phyloP scores from a whole-genome alignment of 2,113 vertebrate genomes.

The Nerophis lumbriciformis region DNA sequence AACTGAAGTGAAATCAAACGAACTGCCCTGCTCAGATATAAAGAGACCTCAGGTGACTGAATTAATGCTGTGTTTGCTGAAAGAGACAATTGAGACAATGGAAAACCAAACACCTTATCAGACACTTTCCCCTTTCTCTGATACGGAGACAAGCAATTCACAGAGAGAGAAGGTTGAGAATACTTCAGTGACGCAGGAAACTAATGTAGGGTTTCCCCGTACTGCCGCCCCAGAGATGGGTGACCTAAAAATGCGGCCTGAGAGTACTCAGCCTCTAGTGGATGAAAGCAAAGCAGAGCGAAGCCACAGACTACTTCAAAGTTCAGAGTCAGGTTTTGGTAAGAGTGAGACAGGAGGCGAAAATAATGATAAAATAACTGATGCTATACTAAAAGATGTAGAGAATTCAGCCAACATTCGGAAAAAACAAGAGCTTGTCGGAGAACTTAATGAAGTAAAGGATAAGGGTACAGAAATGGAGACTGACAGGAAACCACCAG shows the following conservation, averaged over 20 bases:
- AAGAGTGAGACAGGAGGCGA: constrained; percentile 9
- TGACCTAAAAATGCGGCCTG: constrained; percentile 43
- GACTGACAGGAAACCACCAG: constrained; percentile 12
- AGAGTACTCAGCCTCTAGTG: neutral
- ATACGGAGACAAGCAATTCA: neutral
- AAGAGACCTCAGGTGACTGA: constrained; percentile 32
- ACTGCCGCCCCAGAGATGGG: constrained; percentile 2
- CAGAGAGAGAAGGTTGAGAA: constrained; percentile 17
- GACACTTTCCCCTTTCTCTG: constrained; percentile 8
- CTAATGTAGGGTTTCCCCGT: constrained; percentile 34
- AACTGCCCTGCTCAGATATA: constrained; percentile 15
- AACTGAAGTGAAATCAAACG: constrained; percentile 41
- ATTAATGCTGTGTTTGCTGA: constrained; percentile 20
- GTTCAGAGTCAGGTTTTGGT: constrained; percentile 13
- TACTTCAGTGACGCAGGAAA: constrained; percentile 37
- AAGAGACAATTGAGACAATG: constrained; percentile 23
- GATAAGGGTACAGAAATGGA: constrained; percentile 14
- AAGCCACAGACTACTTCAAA: neutral
- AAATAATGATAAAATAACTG: constrained; percentile 8
- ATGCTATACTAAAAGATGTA: constrained; percentile 10
- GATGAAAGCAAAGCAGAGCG: constrained; percentile 16
- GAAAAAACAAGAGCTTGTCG: constrained; percentile 23
- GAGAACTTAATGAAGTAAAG: constrained; percentile 2
- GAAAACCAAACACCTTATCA: constrained; percentile 34
- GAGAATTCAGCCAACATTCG: constrained; percentile 7